Evolutionary conservation across 2,113 vertebrate species (phyloP).

Genomic region (Psilopsiagon aymara): DNA sequence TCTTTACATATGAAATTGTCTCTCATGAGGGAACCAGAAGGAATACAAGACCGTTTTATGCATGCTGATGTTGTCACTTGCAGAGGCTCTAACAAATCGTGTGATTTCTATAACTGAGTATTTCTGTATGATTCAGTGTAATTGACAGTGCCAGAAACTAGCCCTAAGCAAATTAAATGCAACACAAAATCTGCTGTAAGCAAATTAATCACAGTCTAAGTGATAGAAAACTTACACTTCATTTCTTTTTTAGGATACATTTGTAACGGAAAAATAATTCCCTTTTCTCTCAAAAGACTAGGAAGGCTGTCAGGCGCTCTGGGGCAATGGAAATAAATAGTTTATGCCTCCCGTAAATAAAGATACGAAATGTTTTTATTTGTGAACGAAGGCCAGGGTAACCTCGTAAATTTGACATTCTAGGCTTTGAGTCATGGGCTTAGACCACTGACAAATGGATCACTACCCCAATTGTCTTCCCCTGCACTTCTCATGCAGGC

Average conservation of each 20-base stretch:
- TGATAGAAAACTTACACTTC: constrained; percentile 47
- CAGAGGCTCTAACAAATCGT: background rate
- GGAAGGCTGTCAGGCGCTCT: background rate
- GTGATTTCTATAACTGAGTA: constrained; percentile 19
- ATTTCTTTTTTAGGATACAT: constrained; percentile 39
- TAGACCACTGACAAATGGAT: background rate
- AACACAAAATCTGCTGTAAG: constrained; percentile 49
- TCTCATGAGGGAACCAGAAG: background rate
- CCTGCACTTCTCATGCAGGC: background rate
- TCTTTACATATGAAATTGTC: background rate
- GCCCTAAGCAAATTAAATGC: constrained; percentile 50
- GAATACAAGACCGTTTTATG: background rate
- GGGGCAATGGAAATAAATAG: constrained; percentile 39
- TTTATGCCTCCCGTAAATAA: constrained; percentile 35
- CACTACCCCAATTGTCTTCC: background rate
- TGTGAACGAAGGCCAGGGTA: constrained; percentile 13
- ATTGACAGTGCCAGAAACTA: constrained; percentile 58
- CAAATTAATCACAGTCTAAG: constrained; percentile 59
- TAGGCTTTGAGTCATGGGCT: background rate
- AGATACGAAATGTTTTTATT: constrained; percentile 31
- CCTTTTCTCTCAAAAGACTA: constrained; percentile 36
- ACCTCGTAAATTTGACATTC: background rate
- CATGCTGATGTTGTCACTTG: constrained; percentile 15
- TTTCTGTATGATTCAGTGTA: constrained; percentile 48
- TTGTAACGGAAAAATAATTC: constrained; percentile 48